Percentiles rank a stretch among this genome's conserved stretches.
Evolutionary conservation across 2,113 vertebrate species (phyloP).

Genomic region (Athene noctua): DNA sequence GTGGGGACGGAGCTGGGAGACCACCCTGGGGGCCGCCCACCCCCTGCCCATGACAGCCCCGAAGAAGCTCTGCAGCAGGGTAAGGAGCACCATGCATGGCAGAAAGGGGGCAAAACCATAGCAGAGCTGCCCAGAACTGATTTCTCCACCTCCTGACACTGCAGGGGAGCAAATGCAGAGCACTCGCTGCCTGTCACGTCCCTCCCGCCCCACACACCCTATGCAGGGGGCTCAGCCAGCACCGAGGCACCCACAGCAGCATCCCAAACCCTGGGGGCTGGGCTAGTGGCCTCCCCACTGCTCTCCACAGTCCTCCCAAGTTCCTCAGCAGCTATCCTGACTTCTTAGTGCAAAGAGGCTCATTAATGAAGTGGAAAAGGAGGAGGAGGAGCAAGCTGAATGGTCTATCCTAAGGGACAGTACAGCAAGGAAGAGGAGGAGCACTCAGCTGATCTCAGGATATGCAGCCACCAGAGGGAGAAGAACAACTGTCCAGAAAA

Average conservation of each 20-base stretch:
- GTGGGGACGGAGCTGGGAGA: background rate
- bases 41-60: rapidly evolving
- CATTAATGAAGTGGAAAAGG: constrained; percentile 43
- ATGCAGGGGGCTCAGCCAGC: background rate
- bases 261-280: rapidly evolving
- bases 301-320: background rate
- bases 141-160: background rate
- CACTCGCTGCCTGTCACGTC: background rate
- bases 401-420: constrained; percentile 21
- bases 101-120: rapidly evolving
- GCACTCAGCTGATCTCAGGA: background rate
- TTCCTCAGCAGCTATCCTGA: background rate
- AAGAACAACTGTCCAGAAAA: background rate
- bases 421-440: constrained; percentile 13
- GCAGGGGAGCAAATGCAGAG: background rate
- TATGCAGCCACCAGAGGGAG: background rate
- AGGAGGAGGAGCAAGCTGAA: constrained; percentile 48
- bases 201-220: background rate
- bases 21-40: rapidly evolving
- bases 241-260: background rate
- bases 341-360: constrained; percentile 14
- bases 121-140: background rate
- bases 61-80: background rate
- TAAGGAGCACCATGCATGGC: rapidly evolving
- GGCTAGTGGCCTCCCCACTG: background rate